Evolutionary conservation across 2,113 vertebrate genomes (phyloP).

Genomic region (Salvelinus alpinus): DNA sequence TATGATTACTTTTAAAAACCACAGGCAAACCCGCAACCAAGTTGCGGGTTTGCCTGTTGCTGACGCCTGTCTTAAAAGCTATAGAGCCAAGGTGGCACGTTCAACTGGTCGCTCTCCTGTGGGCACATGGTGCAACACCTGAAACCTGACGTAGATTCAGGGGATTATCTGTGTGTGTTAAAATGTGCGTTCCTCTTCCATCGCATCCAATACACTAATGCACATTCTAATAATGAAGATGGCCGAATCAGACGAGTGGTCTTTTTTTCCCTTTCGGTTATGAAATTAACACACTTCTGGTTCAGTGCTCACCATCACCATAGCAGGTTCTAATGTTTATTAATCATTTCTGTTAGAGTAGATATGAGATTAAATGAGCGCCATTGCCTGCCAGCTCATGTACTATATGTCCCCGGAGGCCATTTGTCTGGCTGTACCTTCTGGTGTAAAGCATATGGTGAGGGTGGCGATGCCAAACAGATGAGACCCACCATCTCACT

Average conservation of each 20-base stretch:
- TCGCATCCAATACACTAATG: background rate
- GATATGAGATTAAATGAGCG: background rate
- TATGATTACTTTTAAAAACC: too few relatives aligned
- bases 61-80: too few relatives aligned
- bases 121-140: background rate
- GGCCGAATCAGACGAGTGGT: background rate
- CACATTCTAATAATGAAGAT: background rate
- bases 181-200: background rate
- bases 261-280: background rate
- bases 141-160: background rate
- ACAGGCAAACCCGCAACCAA: too few relatives aligned
- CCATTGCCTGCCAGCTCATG: background rate
- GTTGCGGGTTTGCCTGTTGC: too few relatives aligned
- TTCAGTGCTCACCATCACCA: too few relatives aligned
- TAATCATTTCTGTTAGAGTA: background rate
- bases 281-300: background rate
- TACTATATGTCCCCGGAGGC: too few relatives aligned
- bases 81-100: too few relatives aligned
- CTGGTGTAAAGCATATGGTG: background rate
- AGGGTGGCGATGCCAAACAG: constrained; percentile 15
- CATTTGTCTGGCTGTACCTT: background rate
- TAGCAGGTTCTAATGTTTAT: background rate
- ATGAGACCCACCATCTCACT: constrained; percentile 5
- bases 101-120: too few relatives aligned
- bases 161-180: background rate